These are phyloP conservation scores for Geopemphigus sp. DNA, from an alignment of 1,140 invertebrate species.

Conservation along the genomic window DNA sequence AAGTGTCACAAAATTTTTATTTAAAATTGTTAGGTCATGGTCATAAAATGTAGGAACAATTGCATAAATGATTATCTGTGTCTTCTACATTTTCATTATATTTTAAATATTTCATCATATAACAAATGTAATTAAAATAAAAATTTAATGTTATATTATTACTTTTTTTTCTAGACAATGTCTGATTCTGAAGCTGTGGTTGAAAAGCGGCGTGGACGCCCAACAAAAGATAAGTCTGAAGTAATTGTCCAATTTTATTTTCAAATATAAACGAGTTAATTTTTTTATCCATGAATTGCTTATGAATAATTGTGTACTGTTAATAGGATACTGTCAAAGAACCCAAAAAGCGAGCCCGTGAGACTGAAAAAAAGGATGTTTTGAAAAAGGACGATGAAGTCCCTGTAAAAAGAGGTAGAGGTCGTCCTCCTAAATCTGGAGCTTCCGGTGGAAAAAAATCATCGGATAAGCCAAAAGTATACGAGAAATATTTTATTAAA, in stretches of 20 bases:
- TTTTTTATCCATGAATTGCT: too few relatives aligned
- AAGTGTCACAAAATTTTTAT: too few relatives aligned
- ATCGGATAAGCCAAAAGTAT: constrained; percentile 26
- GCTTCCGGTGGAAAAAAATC: constrained; percentile 29
- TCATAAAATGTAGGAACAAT: too few relatives aligned
- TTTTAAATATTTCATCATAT: not conserved
- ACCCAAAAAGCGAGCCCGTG: constrained; percentile 28
- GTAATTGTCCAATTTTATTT: constrained; percentile 24
- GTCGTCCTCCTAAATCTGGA: constrained; percentile 38
- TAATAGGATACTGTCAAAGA: constrained; percentile 32
- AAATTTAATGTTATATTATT: too few relatives aligned
- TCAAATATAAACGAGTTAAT: too few relatives aligned
- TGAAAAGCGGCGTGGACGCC: constrained; percentile 43
- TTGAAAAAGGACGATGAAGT: constrained; percentile 34
- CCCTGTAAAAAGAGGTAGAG: constrained; percentile 39
- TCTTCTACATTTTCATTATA: too few relatives aligned
- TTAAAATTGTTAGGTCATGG: too few relatives aligned
- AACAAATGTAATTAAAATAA: not conserved
- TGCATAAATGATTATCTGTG: too few relatives aligned
- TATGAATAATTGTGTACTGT: not conserved
- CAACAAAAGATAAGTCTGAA: constrained; percentile 28
- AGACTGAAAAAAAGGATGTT: constrained; percentile 35
- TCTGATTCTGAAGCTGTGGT: constrained; percentile 41
- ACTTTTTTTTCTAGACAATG: not conserved
- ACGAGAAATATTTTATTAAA: not conserved